Percentiles rank a stretch among this genome's conserved stretches.
phyloP scores from a whole-genome alignment of 1,140 invertebrate species.

The Reticulitermes speratus region DNA sequence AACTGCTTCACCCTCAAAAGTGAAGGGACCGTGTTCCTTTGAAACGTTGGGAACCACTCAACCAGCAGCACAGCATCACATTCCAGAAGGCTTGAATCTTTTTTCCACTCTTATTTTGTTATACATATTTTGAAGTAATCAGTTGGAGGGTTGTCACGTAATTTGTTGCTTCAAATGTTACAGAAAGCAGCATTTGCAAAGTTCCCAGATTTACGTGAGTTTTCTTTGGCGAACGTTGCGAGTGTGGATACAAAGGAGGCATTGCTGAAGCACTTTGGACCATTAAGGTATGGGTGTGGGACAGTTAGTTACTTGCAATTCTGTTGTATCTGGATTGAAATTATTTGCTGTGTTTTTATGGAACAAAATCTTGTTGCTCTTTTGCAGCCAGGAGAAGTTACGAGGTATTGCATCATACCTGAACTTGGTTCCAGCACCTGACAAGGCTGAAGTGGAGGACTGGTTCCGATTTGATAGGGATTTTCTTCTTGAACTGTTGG shows the following conservation, averaged over 20 bases:
- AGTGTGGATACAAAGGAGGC: conserved; percentile 86
- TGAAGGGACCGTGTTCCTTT: too few relatives aligned
- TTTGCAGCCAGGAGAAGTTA: conserved; percentile 73
- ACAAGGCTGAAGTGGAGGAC: conserved; percentile 62
- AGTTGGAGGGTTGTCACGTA: too few relatives aligned
- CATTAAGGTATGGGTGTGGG: conserved; percentile 59
- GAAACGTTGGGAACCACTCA: too few relatives aligned
- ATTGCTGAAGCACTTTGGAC: conserved; percentile 83
- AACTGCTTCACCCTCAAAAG: too few relatives aligned
- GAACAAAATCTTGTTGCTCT: not conserved
- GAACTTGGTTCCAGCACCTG: conserved; percentile 77
- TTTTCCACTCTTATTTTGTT: too few relatives aligned
- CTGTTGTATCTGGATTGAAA: not conserved
- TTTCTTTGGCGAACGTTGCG: conserved; percentile 91
- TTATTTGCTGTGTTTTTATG: not conserved
- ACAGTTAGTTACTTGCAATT: not conserved
- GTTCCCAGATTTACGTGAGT: conserved; percentile 82
- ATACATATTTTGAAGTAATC: too few relatives aligned
- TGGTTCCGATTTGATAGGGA: conserved; percentile 76
- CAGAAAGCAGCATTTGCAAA: conserved; percentile 92
- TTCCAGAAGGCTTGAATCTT: too few relatives aligned
- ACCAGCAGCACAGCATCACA: too few relatives aligned
- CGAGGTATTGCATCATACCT: conserved; percentile 82
- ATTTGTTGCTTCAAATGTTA: conserved; percentile 34
- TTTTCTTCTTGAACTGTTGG: conserved; percentile 84